Evolutionary conservation across 2,888 invertebrate genomes (phyloP).

Genomic region (Eilema caniola): DNA sequence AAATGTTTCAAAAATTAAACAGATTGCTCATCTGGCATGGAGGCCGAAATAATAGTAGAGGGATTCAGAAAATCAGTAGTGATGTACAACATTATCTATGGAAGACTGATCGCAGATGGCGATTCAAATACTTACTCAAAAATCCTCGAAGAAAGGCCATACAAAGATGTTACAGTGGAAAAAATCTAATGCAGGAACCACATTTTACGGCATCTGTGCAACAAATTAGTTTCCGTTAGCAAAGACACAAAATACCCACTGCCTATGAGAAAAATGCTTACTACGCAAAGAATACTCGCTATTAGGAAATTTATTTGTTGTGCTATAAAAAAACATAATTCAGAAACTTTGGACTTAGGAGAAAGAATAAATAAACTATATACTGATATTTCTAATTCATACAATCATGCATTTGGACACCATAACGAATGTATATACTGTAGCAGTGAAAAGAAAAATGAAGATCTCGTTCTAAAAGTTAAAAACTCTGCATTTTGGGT

Average conservation of each 20-base stretch:
- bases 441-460: neutral
- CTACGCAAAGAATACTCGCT: conserved; percentile 11
- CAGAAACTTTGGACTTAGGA: neutral
- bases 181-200: neutral
- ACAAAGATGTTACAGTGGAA: neutral
- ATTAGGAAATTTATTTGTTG: conserved; percentile 8
- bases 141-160: neutral
- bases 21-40: neutral
- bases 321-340: neutral
- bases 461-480: neutral
- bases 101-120: neutral
- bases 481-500: conserved; percentile 19
- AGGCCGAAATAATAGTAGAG: neutral
- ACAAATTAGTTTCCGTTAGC: neutral
- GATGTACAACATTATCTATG: neutral
- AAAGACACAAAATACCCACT: neutral
- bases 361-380: neutral
- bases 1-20: conserved; percentile 16
- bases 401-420: conserved; percentile 20
- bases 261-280: conserved; percentile 17
- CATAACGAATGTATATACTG: neutral
- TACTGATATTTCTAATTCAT: neutral
- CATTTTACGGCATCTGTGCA: neutral
- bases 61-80: neutral
- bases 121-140: neutral